Base-by-base conservation (phyloP, 2,888 invertebrate genomes). In the Drosophila mulleri region DNA sequence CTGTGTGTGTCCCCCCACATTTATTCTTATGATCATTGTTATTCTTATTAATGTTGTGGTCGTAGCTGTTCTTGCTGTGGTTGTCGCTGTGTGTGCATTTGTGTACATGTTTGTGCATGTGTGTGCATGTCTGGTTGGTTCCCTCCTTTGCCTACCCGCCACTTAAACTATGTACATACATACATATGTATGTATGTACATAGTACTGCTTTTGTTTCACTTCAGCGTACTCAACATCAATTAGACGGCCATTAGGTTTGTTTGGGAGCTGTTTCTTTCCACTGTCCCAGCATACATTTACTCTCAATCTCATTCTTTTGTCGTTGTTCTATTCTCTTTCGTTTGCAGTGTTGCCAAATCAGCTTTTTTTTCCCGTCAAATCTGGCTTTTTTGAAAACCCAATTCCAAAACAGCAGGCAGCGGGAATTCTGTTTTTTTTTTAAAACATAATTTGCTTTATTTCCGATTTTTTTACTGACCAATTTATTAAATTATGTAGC, bases 261-360 rank as follows among this genome's bases (percentile, higher is more conserved):
- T 32, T 32, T 32, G 83, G 67, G 61, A 63, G 67, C 72, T 75
- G 16, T 23, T 47, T 78, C 83, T 81, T 81, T 74, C 69, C 75
- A 81, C 83, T 83, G 85, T 74, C 80, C 82, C 75, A 83, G 60
- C 85, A 26, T 26, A 26, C 26, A 26, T 26, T 6, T 26, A 26
- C 5, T 26, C 6, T 83, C 70, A 18, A 7, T 75, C 56, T 67
- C 6, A 7, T 20, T 41, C 14, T 56, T 50, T 45, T 32, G 16
- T 37, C 60, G 42, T 29, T 41, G 41, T 54, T 63, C 54, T 45
- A 29, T 67, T 47, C 35, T 41, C 45, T 61, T n/a, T 44, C n/a
- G 48, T 44, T 44, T 23, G 20, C 20, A 23, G 20, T 23, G 20
- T 23, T 23, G 20, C 20, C 20, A 23, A 23, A 23, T 2, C 20